Conservation (phyloP, 2,113 vertebrate genomes). For the Myrmophylax atrothorax region DNA sequence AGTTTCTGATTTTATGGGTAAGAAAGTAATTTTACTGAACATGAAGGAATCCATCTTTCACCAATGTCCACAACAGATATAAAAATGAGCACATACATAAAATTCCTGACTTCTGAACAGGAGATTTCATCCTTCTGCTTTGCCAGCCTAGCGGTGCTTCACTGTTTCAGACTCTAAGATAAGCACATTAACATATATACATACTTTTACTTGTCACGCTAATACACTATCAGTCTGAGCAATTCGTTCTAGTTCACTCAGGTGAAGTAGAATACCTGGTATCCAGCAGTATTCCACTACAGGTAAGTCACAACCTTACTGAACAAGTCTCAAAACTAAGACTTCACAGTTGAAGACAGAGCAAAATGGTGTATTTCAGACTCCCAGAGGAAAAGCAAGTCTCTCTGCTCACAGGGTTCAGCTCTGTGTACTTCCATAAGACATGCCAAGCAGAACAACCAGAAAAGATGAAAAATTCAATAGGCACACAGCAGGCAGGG, state of each 20-base stretch:
- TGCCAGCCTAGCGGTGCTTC: not conserved
- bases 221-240: not conserved
- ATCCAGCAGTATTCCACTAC: not conserved
- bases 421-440: not conserved
- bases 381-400: not conserved
- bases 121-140: not conserved
- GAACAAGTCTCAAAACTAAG: not conserved
- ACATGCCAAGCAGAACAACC: accelerated
- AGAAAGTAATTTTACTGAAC: not conserved
- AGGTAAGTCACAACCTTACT: not conserved
- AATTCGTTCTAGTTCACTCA: not conserved
- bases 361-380: not conserved
- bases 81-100: not conserved
- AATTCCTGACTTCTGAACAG: not conserved
- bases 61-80: not conserved
- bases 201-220: not conserved
- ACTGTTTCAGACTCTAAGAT: not conserved
- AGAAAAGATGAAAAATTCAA: not conserved
- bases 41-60: not conserved
- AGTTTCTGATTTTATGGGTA: not conserved
- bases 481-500: not conserved
- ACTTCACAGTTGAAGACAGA: not conserved
- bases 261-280: not conserved
- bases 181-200: not conserved
- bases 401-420: not conserved